Evolutionary conservation across 2,113 vertebrate species (phyloP).

Genomic region (Glareola pratincola): DNA sequence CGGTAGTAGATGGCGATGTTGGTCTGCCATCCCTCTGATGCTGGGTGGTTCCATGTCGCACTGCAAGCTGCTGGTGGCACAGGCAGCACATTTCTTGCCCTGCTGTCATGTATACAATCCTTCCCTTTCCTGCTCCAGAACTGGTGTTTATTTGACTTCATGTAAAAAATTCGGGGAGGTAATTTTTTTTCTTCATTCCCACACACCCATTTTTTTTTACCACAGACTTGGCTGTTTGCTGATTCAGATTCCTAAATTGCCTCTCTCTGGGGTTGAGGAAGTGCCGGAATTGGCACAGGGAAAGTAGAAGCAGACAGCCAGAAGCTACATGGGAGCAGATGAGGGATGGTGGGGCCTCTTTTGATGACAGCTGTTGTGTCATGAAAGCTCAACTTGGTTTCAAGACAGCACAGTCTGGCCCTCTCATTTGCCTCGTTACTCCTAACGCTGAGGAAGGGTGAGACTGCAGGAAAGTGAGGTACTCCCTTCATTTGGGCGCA

Average conservation of each 20-base stretch:
- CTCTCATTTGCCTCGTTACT: not conserved
- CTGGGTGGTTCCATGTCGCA: rapidly evolving
- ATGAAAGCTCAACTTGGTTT: not conserved
- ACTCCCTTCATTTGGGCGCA: not conserved
- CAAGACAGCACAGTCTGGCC: not conserved
- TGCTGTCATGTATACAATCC: not conserved
- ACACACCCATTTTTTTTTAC: not conserved
- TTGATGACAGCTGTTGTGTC: not conserved
- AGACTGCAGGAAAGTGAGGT: not conserved
- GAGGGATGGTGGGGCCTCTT: not conserved
- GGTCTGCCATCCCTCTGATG: not conserved
- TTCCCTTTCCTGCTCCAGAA: not conserved
- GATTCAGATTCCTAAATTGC: not conserved
- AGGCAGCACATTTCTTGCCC: not conserved
- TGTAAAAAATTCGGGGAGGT: not conserved
- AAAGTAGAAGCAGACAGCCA: not conserved
- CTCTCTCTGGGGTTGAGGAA: not conserved
- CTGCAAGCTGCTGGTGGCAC: not conserved
- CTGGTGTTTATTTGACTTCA: not conserved
- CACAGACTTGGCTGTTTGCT: not conserved
- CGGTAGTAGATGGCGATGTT: not conserved
- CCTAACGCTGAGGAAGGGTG: not conserved
- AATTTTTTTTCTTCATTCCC: not conserved
- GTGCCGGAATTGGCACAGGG: not conserved
- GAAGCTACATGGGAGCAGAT: not conserved